These are phyloP conservation scores for Trematocara marginatum DNA, from an alignment of 2,113 vertebrate genomes.

Conservation along the genomic window DNA sequence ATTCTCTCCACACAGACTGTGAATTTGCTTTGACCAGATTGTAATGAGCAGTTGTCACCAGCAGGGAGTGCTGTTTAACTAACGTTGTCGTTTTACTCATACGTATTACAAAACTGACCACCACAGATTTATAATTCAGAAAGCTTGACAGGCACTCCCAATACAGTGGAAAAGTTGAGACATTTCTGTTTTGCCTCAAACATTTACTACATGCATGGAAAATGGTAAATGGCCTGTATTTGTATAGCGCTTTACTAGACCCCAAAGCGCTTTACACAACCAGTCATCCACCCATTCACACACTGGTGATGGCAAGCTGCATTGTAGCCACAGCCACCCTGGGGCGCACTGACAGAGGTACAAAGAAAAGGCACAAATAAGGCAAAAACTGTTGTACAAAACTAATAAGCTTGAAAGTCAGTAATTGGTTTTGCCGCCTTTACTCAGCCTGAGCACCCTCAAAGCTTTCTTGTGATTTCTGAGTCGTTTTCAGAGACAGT, in stretches of 20 bases:
- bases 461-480: background rate
- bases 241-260: background rate
- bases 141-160: background rate
- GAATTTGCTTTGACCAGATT: background rate
- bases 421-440: background rate
- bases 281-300: background rate
- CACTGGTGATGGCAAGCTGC: background rate
- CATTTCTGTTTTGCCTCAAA: background rate
- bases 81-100: background rate
- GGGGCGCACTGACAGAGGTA: background rate
- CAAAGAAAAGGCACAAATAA: background rate
- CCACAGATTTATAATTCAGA: background rate
- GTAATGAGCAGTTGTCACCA: background rate
- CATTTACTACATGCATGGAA: background rate
- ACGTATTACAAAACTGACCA: background rate
- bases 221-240: background rate
- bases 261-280: background rate
- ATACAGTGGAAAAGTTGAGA: background rate
- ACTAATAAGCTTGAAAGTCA: background rate
- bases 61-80: background rate
- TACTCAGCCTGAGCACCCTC: background rate
- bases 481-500: background rate
- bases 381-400: background rate
- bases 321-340: background rate
- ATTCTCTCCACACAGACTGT: accelerated